Percentiles rank a stretch among this genome's conserved stretches.
These are phyloP conservation scores for Microcebus lehilahytsara DNA, from an alignment of 2,113 vertebrate species.

Conservation along the genomic window DNA sequence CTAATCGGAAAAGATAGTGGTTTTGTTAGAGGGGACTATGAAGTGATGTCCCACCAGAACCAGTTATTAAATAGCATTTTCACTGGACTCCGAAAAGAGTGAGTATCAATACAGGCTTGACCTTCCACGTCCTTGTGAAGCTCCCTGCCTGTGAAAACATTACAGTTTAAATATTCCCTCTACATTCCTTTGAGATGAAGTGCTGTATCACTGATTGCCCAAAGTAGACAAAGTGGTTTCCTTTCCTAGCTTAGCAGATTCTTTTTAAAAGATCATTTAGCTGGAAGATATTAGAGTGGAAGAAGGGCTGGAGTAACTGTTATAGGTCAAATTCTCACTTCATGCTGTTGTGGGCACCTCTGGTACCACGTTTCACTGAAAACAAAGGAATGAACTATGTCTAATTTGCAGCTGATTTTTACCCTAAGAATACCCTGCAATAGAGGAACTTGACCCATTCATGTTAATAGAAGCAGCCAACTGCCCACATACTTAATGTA, in stretches of 20 bases:
- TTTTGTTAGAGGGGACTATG: constrained; percentile 57
- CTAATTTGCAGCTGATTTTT: constrained; percentile 12
- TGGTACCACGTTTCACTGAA: neutral
- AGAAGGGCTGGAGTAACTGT: constrained; percentile 11
- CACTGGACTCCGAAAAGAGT: constrained; percentile 26
- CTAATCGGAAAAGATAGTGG: constrained; percentile 65
- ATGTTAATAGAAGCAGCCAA: neutral
- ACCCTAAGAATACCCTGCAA: neutral
- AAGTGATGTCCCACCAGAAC: constrained; percentile 16
- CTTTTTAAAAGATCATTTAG: constrained; percentile 41
- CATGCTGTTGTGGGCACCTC: neutral
- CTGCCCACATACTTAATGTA: neutral
- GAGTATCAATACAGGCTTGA: constrained; percentile 43
- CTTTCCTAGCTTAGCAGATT: constrained; percentile 55
- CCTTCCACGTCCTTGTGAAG: constrained; percentile 35
- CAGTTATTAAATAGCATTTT: constrained; percentile 19
- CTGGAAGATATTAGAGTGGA: constrained; percentile 34
- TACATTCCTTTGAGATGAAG: constrained; percentile 62
- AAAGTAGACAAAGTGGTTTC: constrained; percentile 60
- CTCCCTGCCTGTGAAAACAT: constrained; percentile 48
- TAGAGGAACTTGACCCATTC: neutral
- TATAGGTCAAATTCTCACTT: constrained; percentile 46
- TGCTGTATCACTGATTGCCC: neutral
- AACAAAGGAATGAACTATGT: neutral
- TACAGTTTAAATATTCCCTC: constrained; percentile 54